Conservation (phyloP, 2,113 vertebrate genomes). For the Aspiorhynchus laticeps region DNA sequence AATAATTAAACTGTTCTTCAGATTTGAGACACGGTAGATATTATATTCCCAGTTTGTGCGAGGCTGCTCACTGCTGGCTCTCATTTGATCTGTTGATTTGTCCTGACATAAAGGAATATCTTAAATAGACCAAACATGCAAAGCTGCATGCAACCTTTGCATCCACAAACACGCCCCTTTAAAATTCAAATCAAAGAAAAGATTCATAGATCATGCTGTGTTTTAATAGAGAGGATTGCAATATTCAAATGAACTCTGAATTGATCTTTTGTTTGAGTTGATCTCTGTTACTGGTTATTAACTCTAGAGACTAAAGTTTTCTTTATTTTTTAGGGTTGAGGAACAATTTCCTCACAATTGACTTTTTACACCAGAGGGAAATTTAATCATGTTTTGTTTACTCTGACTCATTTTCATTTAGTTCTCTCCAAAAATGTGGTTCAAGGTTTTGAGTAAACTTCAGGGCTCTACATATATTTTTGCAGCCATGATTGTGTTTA, state of each 20-base stretch:
- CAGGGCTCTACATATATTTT: slow-evolving; percentile 43
- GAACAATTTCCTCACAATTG: slow-evolving; percentile 72
- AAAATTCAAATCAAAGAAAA: slow-evolving; percentile 68
- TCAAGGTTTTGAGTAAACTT: slow-evolving; percentile 76
- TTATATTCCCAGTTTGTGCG: slow-evolving; percentile 5
- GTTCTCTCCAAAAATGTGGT: slow-evolving; percentile 70
- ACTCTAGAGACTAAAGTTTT: slow-evolving; percentile 78
- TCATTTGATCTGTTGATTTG: slow-evolving; percentile 21
- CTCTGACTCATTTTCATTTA: slow-evolving; percentile 78
- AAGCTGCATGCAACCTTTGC: slow-evolving; percentile 40
- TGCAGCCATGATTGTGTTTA: slow-evolving; percentile 53
- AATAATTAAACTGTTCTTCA: slow-evolving; percentile 40
- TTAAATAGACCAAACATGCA: slow-evolving; percentile 47
- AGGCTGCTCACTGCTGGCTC: background rate
- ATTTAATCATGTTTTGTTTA: slow-evolving; percentile 83
- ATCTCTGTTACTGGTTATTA: slow-evolving; percentile 77
- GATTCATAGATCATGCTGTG: slow-evolving; percentile 68
- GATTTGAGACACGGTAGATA: slow-evolving; percentile 37
- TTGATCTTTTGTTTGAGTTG: slow-evolving; percentile 82
- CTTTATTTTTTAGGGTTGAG: slow-evolving; percentile 67
- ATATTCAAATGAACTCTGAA: slow-evolving; percentile 83
- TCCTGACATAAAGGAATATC: slow-evolving; percentile 38
- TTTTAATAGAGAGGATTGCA: slow-evolving; percentile 80
- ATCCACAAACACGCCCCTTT: slow-evolving; percentile 50
- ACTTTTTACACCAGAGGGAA: slow-evolving; percentile 72